Percentiles rank a stretch among this genome's conserved stretches.
Conservation (phyloP, 2,888 invertebrate genomes). For the Oscheius sp. region DNA sequence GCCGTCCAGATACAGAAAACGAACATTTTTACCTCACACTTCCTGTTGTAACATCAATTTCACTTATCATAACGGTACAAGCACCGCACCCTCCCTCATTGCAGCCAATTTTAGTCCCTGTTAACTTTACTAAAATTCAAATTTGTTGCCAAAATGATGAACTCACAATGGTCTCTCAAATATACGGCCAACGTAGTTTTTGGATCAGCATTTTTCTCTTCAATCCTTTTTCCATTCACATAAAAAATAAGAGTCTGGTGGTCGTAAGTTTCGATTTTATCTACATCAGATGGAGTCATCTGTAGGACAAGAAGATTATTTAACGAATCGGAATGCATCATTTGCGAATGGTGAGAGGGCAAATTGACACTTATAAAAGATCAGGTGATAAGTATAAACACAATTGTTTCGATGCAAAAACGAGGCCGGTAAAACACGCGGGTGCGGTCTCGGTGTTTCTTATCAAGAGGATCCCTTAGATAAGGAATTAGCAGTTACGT, state of each 20-base stretch:
- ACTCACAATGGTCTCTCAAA: slow-evolving; percentile 65
- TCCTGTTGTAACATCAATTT: slow-evolving; percentile 53
- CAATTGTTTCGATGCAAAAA: background rate
- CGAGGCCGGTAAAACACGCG: slow-evolving; percentile 6
- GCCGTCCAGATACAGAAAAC: background rate
- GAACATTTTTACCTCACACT: slow-evolving; percentile 45
- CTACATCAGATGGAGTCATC: slow-evolving; percentile 21
- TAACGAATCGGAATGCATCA: slow-evolving; percentile 12
- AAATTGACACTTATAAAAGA: too few relatives aligned
- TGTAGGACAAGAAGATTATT: background rate
- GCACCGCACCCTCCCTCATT: slow-evolving; percentile 76
- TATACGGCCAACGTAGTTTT: slow-evolving; percentile 68
- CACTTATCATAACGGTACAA: slow-evolving; percentile 74
- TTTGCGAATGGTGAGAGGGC: background rate
- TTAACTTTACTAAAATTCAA: slow-evolving; percentile 58
- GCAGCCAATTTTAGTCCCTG: slow-evolving; percentile 75
- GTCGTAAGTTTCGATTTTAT: slow-evolving; percentile 45
- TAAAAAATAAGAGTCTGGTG: slow-evolving; percentile 63
- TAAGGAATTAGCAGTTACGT: background rate
- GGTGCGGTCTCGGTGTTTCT: slow-evolving; percentile 3
- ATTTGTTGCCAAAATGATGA: background rate
- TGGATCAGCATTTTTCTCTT: slow-evolving; percentile 65
- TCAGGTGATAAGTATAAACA: slow-evolving; percentile 1
- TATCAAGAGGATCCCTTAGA: background rate
- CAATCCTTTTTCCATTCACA: slow-evolving; percentile 68